Base-by-base conservation (phyloP, 2,113 vertebrate species). In the Rhinolophus sinicus region DNA sequence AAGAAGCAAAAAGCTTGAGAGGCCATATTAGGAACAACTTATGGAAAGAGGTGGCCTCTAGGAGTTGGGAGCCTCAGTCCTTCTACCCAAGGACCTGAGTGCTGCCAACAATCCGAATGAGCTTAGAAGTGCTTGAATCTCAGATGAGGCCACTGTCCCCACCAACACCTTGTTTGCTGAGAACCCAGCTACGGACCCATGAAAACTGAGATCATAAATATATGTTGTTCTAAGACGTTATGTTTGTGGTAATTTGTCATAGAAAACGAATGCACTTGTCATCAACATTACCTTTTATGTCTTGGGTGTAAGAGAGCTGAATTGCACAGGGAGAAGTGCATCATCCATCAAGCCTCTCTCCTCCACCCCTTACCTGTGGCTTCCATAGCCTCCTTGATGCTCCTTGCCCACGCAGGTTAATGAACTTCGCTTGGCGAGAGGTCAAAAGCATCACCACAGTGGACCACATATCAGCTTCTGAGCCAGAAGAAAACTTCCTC, bases 401-500 rank as follows among this genome's bases (percentile, higher is more conserved):
- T 38, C 60, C 47, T 73, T 87, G 40, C 22, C 54, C 24, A 38
- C 13, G 8, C 12, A 67, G 84, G 62, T 38, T 92, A 92, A 80
- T 84, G 82, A 83, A 81, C 52, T 96, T 76, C 47, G 18, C 73
- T 96, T 30, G 10, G 9, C 35, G 28, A 91, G 70, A 85, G 40
- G n/a, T 47, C 88, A 75, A 90, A 85, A 81, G 85, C 80, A 64
- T 85, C n/a, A 87, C 44, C 65, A 38, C 38, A 6, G 40, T 69
- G 78, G 9, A 60, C 62, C 70, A 67, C 14, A 14, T 38, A 60
- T 52, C 58, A 85, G 60, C 56, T 85, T 94, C 88, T 89, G 30
- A 62, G 33, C 21, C 13, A 69, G 65, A 94, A 72, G 47, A 96
- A 87, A 93, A 73, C 35, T 40, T 33, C 54, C 64, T 96, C n/a